Conservation (phyloP, 2,888 invertebrate genomes). For the Linnaemya vulpina region DNA sequence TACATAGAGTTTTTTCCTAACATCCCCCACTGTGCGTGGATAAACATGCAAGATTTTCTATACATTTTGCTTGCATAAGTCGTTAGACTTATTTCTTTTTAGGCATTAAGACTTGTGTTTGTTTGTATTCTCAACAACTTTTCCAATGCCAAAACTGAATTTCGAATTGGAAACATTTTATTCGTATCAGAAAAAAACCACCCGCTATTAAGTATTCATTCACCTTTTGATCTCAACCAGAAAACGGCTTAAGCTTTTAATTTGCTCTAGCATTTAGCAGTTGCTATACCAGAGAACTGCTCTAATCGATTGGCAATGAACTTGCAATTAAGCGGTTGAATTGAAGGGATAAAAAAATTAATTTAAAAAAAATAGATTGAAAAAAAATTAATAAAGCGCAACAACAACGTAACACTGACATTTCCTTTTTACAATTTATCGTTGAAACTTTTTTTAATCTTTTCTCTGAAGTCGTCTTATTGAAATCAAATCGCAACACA, state of each 20-base stretch:
- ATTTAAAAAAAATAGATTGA: too few relatives aligned
- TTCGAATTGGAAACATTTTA: too few relatives aligned
- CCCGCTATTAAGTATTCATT: neutral
- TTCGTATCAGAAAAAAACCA: too few relatives aligned
- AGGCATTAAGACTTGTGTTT: too few relatives aligned
- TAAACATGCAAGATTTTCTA: too few relatives aligned
- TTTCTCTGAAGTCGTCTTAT: conserved; percentile 31
- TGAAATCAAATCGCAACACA: conserved; percentile 9
- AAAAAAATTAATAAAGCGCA: neutral
- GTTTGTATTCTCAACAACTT: too few relatives aligned
- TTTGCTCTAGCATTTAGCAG: neutral
- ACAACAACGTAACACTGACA: conserved; percentile 34
- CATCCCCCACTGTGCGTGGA: too few relatives aligned
- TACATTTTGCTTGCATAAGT: too few relatives aligned
- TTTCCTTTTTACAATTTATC: conserved; percentile 60
- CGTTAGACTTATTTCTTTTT: too few relatives aligned
- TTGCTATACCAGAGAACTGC: neutral
- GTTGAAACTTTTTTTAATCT: conserved; percentile 45
- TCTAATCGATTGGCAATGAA: conserved; percentile 41
- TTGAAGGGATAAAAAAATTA: neutral
- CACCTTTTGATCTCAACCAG: neutral
- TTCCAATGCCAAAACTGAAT: too few relatives aligned
- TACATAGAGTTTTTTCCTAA: too few relatives aligned
- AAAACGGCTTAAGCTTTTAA: neutral
- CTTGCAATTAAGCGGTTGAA: conserved; percentile 27